Evolutionary conservation across 2,888 invertebrate species (phyloP), one percentile per base, ranked within the genome.

Genomic region (Cerastis rubricosa): DNA sequence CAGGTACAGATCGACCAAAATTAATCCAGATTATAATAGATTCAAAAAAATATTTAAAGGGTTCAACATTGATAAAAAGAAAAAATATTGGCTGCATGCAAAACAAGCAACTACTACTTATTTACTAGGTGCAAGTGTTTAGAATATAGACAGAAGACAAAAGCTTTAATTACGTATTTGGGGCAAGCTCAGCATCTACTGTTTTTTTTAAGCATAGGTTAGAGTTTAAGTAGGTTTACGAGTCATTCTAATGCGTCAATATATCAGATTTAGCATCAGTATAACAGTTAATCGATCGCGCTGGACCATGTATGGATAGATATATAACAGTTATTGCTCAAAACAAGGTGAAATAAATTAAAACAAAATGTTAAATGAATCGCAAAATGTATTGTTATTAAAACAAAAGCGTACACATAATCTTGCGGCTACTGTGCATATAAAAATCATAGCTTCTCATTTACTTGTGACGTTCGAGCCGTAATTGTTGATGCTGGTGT

Each of bases 391-490:
- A 96, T 94, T 95, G 96, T 96, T 95, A 96, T 88, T 88, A 94
- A 91, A 94, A 93, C 86, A 93, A 93, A 96, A 96, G 96, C 95
- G 92, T 94, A 95, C 93, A 95, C 87, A 90, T 88, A 92, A 86
- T 92, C 88, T 93, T 89, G 95, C 94, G 92, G 93, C 95, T 96
- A 96, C 95, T 89, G 96, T 96, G 96, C 95, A 93, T 93, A 92
- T 87, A 93, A 93, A 93, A 92, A 93, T 93, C 90, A 92, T 92
- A 94, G 93, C 93, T 94, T 94, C 93, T 92, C 81, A 91, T 97
- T 97, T 97, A 97, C 97, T 97, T 94, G 97, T 91, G 90, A 96
- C 96, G 91, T 97, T 97, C 85, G 97, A 97, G 91, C 97, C 97
- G 94, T 97, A 97, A 91, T 97, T 97, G 95, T 96, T 96, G 95